A percentile compares a stretch with the other conserved stretches of the same genome.
These are phyloP conservation scores for Crossocerus cetratus DNA, from an alignment of 2,888 invertebrate genomes.

Conservation along the genomic window DNA sequence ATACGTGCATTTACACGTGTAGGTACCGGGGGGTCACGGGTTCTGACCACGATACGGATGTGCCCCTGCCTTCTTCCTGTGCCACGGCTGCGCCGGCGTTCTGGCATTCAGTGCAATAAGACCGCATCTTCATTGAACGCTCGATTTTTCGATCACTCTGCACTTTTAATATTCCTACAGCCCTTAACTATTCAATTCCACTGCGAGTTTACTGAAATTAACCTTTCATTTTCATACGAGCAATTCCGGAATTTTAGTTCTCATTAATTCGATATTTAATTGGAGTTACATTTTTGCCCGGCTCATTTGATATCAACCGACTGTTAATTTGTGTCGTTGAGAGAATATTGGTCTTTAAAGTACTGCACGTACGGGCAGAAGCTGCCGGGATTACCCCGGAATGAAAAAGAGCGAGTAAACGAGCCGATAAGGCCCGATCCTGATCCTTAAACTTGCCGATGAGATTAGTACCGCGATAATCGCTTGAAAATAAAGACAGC, in stretches of 20 bases:
- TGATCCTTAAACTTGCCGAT: not conserved
- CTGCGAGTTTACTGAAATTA: too few relatives aligned
- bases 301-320: too few relatives aligned
- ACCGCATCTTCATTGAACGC: constrained; percentile 66
- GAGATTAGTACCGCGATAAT: not conserved
- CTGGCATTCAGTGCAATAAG: constrained; percentile 70
- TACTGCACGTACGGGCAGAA: too few relatives aligned
- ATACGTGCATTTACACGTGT: constrained; percentile 52
- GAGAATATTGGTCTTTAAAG: too few relatives aligned
- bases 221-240: too few relatives aligned
- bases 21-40: constrained; percentile 74
- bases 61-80: constrained; percentile 78
- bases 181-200: not conserved
- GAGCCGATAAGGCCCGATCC: too few relatives aligned
- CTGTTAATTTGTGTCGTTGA: too few relatives aligned
- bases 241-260: too few relatives aligned
- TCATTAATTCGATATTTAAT: too few relatives aligned
- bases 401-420: too few relatives aligned
- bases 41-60: constrained; percentile 77
- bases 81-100: constrained; percentile 68
- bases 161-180: constrained; percentile 19
- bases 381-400: too few relatives aligned
- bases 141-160: constrained; percentile 54
- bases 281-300: too few relatives aligned
- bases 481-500: not conserved